Evolutionary conservation across 2,888 invertebrate genomes (phyloP).

Genomic region (Scrobipalpa atriplicella): DNA sequence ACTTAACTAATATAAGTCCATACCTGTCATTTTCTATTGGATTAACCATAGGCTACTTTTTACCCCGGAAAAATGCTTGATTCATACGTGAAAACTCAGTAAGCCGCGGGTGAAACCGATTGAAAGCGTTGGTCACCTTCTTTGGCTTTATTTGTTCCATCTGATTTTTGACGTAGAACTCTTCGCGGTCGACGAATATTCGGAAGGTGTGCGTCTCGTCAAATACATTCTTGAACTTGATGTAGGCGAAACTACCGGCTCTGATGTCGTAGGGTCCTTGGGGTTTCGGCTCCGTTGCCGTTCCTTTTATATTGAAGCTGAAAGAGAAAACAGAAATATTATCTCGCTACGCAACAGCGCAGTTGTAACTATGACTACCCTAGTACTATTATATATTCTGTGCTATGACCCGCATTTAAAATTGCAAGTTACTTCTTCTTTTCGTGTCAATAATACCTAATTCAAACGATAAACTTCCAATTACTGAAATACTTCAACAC

Average conservation of each 20-base stretch:
- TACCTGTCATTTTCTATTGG: too few species aligned
- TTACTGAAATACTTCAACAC: too few species aligned
- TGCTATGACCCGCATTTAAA: too few species aligned
- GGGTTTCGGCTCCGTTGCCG: slow-evolving; percentile 62
- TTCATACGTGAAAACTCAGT: too few species aligned
- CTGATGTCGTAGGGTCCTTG: slow-evolving; percentile 67
- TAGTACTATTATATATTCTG: too few species aligned
- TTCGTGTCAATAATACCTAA: too few species aligned
- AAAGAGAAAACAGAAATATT: not conserved
- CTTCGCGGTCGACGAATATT: slow-evolving; percentile 60
- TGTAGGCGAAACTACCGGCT: slow-evolving; percentile 54
- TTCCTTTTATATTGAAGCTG: slow-evolving; percentile 70
- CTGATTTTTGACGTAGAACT: slow-evolving; percentile 60
- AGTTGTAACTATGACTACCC: too few species aligned
- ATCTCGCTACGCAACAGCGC: not conserved
- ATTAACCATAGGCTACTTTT: too few species aligned
- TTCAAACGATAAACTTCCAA: too few species aligned
- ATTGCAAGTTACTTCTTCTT: too few species aligned
- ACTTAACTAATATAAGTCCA: too few species aligned
- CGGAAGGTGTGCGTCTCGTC: slow-evolving; percentile 59
- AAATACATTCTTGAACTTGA: slow-evolving; percentile 71
- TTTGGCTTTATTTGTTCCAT: slow-evolving; percentile 47
- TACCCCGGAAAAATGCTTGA: not conserved
- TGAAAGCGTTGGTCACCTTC: slow-evolving; percentile 40
- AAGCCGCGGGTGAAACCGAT: not conserved